A percentile compares a stretch with the other conserved stretches of the same genome.
These are phyloP conservation scores for Scaptomyza montana DNA, from an alignment of 1,140 invertebrate species.

Conservation along the genomic window DNA sequence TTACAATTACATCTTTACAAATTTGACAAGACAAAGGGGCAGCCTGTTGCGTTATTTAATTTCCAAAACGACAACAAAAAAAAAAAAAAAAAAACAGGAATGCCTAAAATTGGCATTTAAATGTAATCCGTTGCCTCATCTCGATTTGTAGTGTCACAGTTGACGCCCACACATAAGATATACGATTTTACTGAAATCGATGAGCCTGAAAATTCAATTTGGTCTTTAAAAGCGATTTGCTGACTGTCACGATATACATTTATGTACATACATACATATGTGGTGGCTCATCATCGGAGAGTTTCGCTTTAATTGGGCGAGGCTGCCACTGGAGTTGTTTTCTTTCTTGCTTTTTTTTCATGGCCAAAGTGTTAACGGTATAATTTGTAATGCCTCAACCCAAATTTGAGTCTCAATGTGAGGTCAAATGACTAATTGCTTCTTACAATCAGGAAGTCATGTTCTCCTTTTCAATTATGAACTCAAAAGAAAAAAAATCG, in stretches of 20 bases:
- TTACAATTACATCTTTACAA: conserved; percentile 32
- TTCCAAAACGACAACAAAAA: conserved; percentile 22
- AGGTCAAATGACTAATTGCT: conserved; percentile 34
- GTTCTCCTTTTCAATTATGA: no score
- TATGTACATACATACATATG: conserved; percentile 46
- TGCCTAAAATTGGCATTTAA: conserved; percentile 31
- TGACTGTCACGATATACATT: conserved; percentile 58
- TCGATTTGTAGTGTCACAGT: background rate
- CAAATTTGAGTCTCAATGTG: conserved; percentile 16
- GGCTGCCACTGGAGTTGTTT: no score
- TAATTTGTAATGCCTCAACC: conserved; percentile 27
- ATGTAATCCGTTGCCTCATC: conserved; percentile 7
- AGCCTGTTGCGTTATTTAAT: conserved; percentile 28
- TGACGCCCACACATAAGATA: conserved; percentile 24
- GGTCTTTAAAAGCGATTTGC: no score
- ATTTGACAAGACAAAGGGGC: conserved; percentile 51
- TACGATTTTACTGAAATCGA: conserved; percentile 18
- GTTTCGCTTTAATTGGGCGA: conserved; percentile 49
- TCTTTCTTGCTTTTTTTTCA: background rate
- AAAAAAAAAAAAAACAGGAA: background rate
- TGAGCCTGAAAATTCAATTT: conserved; percentile 20
- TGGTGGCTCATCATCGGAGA: conserved; percentile 21
- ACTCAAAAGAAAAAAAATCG: conserved; percentile 28
- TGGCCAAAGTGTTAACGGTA: conserved; percentile 38
- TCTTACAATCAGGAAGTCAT: conserved; percentile 20